Base-by-base conservation (phyloP, 1,140 invertebrate species). In the Bombyx mandarina region DNA sequence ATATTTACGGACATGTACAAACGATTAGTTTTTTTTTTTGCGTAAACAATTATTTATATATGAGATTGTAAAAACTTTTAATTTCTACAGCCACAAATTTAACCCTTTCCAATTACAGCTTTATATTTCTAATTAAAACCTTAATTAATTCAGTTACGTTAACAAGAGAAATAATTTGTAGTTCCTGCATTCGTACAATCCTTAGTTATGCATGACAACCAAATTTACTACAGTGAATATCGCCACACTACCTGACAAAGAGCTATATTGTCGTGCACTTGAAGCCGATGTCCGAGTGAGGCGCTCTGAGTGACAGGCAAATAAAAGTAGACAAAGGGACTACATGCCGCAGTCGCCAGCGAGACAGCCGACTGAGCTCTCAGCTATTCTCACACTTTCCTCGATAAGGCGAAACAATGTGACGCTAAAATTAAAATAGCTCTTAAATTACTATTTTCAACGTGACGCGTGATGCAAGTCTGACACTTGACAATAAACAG, bases 241-340 rank as follows among this genome's bases (percentile, higher is more conserved):
- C 75, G 71, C 67, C 69, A 70, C 71, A 77, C 72, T 52, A 66
- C 64, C 66, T 66, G 65, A 79, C 75, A 80, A 77, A 79, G 75
- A 73, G 67, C 55, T 68, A 75, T 71, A 85, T 66, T 82, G 78
- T 82, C 75, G 69, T 69, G 70, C 55, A 69, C 75, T 69, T 68
- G 67, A 67, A 63, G 65, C 65, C 65, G 66, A 71, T 67, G 71
- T 75, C 71, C 65, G 60, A 63, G 46, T 56, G 63, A 68, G 66
- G 64, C 60, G 60, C 61, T 69, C 73, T 82, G 79, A 82, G 67
- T 85, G 82, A 85, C 79, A 77, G 72, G 68, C 75, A 82, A 85
- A 85, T 82, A 81, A 81, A 78, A 78, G 68, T 71, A 77, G 71
- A 77, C 69, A 75, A 75, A 73, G 68, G 45, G 54, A 62, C 52